Conservation (phyloP, 2,888 invertebrate genomes). For the Eremobia ochroleuca region DNA sequence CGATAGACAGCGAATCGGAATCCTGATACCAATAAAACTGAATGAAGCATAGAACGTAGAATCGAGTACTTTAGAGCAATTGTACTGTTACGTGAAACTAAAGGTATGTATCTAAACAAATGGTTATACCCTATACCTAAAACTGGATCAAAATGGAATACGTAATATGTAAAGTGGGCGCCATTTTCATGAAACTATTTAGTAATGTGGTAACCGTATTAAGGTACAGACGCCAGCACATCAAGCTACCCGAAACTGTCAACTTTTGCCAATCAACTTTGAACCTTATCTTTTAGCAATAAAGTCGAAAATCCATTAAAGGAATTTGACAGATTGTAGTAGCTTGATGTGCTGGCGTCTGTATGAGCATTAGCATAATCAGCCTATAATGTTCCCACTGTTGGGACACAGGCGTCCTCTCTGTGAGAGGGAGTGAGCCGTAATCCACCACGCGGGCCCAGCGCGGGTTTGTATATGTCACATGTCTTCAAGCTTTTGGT, state of each 20-base stretch:
- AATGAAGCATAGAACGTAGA: constrained; percentile 51
- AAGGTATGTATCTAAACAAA: constrained; percentile 4
- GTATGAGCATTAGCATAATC: not conserved
- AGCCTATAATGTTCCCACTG: not conserved
- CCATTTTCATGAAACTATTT: not conserved
- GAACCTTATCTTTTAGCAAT: too few species aligned
- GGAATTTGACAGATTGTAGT: too few species aligned
- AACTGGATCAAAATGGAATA: not conserved
- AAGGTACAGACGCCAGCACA: not conserved
- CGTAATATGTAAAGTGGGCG: not conserved
- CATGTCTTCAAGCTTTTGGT: too few species aligned
- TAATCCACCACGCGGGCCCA: not conserved
- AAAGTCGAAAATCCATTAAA: too few species aligned
- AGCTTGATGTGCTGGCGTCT: too few species aligned
- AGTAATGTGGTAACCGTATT: not conserved
- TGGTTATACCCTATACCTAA: not conserved
- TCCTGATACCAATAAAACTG: constrained; percentile 54
- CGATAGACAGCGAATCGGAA: constrained; percentile 42
- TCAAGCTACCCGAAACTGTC: too few species aligned
- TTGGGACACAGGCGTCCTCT: not conserved
- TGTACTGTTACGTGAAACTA: constrained; percentile 6
- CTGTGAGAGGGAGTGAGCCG: not conserved
- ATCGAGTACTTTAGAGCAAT: constrained; percentile 35
- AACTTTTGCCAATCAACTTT: too few species aligned
- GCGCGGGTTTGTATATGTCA: not conserved